These are phyloP conservation scores for Ploceus nigricollis DNA, from an alignment of 2,113 vertebrate genomes.

Conservation along the genomic window DNA sequence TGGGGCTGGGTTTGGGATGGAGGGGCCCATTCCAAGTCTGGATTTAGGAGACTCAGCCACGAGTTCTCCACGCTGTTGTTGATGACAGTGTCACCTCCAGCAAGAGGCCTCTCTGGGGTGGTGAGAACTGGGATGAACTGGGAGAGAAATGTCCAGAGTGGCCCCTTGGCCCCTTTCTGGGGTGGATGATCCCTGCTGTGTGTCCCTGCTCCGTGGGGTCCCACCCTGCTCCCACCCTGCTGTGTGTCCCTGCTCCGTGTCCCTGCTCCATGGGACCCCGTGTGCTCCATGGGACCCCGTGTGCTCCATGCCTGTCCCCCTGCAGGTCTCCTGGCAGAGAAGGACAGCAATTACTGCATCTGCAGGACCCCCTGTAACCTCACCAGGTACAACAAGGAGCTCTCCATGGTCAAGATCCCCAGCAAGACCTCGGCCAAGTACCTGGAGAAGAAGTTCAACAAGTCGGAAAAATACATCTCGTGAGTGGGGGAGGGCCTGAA, in stretches of 20 bases:
- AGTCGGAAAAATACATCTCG: slow-evolving; percentile 97
- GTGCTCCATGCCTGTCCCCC: not conserved
- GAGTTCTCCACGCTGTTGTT: accelerated
- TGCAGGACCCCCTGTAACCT: slow-evolving; percentile 95
- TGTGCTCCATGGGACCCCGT: not conserved
- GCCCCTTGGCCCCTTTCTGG: not conserved
- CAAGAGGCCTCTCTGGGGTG: no score
- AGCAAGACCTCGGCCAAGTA: slow-evolving; percentile 98
- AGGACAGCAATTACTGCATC: slow-evolving; percentile 90
- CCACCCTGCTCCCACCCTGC: not conserved
- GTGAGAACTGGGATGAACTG: not conserved
- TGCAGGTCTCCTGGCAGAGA: slow-evolving; percentile 88
- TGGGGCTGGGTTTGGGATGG: not conserved
- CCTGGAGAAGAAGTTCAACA: slow-evolving; percentile 98
- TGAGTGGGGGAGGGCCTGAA: slow-evolving; percentile 66
- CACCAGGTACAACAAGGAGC: slow-evolving; percentile 97
- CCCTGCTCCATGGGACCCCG: not conserved
- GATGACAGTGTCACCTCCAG: not conserved
- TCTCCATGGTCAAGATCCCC: slow-evolving; percentile 99
- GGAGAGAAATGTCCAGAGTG: not conserved
- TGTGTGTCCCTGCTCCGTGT: not conserved
- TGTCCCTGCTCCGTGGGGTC: not conserved
- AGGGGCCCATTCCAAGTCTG: not conserved
- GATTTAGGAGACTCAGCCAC: not conserved
- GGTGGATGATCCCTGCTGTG: not conserved